Evolutionary conservation across 2,888 invertebrate species (phyloP), one percentile per base, ranked within the genome.

Genomic region (Andricus curvator): DNA sequence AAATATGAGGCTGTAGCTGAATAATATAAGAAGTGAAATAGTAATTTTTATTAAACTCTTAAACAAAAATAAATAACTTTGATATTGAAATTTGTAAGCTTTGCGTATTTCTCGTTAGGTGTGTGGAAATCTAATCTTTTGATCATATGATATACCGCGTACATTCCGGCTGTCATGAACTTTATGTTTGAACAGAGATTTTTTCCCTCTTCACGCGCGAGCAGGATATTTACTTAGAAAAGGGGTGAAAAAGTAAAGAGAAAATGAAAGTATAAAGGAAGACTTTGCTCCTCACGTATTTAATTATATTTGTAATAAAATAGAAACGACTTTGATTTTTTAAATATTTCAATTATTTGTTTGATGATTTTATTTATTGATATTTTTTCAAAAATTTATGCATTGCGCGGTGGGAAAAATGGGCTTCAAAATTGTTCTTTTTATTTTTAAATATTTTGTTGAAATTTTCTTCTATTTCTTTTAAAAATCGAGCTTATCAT

Each of bases 171-270:
- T 25, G 44, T 15, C 44, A 68, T 25, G 68, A 68, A 68, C 22
- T 68, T 68, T 68, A 17, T 68, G 44, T 48, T 68, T 68, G 15
- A 25, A 22, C 13, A 68, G 68, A 68, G 13, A 67, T 68, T 67
- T 67, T 41, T 37, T 67, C 41, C 37, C 6, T 44, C 22, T 41
- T 13, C 67, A 44, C 15, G 25, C 6, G 44, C 15, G 44, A 13
- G 44, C 4, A 44, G 22, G 25, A 56, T 68, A 22, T 68, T 68
- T 68, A 68, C 41, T 68, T 68, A 68, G 68, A 15, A 22, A 3
- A n/a, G n/a, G 37, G 37, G 4, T 17, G 15, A 33, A 65, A 65
- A 65, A 56, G n/a, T 56, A 20, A n/a, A 56, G 9, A n/a, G n/a
- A n/a, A 56, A 56, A 56, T 20, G 6, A 33, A 65, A 33, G 25